Percentiles rank a stretch among this genome's conserved stretches.
phyloP scores from a whole-genome alignment of 2,888 invertebrate genomes.

The Chrysolina haemoptera region DNA sequence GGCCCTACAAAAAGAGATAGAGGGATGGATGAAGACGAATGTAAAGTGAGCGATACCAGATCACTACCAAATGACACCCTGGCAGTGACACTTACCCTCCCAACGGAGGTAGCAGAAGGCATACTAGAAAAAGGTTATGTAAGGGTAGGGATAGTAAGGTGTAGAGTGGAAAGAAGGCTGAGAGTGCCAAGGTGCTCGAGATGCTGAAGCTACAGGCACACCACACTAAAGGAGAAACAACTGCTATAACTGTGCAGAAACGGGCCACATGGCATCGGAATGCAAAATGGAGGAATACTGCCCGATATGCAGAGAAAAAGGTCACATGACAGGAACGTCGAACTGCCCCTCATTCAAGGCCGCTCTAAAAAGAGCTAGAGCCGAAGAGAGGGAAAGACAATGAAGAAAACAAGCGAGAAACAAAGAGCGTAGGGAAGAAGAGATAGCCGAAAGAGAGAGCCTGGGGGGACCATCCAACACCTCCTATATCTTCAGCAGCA shows the following conservation, averaged over 20 bases:
- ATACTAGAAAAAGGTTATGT: background rate
- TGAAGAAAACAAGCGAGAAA: background rate
- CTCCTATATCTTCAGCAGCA: too few species aligned
- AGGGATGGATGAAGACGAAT: background rate
- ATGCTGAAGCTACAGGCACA: constrained; percentile 33
- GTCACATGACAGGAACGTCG: constrained; percentile 21
- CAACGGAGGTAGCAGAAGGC: background rate
- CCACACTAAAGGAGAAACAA: background rate
- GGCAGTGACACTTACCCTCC: background rate
- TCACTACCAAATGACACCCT: background rate
- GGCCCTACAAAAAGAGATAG: background rate
- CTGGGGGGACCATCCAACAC: background rate
- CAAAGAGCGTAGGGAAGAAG: background rate
- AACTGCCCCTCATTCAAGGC: constrained; percentile 24
- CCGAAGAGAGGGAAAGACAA: background rate
- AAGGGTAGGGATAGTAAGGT: constrained; percentile 17
- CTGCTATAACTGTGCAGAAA: constrained; percentile 30
- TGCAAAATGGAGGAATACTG: constrained; percentile 16
- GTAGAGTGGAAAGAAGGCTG: constrained; percentile 14
- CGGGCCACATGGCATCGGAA: background rate
- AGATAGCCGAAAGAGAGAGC: background rate
- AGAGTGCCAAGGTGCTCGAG: constrained; percentile 1
- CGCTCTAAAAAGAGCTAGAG: constrained; percentile 18
- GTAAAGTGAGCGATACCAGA: background rate
- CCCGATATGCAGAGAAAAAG: constrained; percentile 15